phyloP scores from a whole-genome alignment of 2,113 vertebrate genomes.

The Ceyx melanurus region DNA sequence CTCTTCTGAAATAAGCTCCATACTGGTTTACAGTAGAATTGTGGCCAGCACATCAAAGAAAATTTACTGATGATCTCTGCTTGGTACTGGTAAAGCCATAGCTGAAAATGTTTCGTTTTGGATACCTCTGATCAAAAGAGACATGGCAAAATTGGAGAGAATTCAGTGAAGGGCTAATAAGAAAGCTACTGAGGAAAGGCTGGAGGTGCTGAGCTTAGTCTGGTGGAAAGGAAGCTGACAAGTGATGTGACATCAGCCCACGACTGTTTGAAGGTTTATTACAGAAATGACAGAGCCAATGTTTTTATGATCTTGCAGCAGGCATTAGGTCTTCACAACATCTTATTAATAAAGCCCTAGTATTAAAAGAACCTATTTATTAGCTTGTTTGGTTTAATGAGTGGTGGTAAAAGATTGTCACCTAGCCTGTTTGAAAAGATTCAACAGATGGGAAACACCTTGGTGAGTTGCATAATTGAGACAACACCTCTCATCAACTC shows the following conservation, averaged over 20 bases:
- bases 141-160: neutral
- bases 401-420: constrained; percentile 30
- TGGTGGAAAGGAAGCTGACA: neutral
- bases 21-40: neutral
- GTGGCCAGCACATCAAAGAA: neutral
- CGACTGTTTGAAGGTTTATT: neutral
- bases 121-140: neutral
- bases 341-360: neutral
- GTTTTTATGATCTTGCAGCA: neutral
- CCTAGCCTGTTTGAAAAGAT: constrained; percentile 28
- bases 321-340: neutral
- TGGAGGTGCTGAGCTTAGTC: neutral
- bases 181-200: neutral
- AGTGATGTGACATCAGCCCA: neutral
- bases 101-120: neutral
- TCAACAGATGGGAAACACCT: neutral
- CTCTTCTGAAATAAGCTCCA: neutral
- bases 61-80: neutral
- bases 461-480: neutral
- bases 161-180: neutral
- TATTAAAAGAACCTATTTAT: constrained; percentile 28
- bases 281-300: neutral
- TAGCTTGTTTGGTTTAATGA: constrained; percentile 24
- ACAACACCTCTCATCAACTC: neutral
- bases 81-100: neutral